These are phyloP conservation scores for Stenotaenia linearis DNA, from an alignment of 2,888 invertebrate species.

Conservation along the genomic window DNA sequence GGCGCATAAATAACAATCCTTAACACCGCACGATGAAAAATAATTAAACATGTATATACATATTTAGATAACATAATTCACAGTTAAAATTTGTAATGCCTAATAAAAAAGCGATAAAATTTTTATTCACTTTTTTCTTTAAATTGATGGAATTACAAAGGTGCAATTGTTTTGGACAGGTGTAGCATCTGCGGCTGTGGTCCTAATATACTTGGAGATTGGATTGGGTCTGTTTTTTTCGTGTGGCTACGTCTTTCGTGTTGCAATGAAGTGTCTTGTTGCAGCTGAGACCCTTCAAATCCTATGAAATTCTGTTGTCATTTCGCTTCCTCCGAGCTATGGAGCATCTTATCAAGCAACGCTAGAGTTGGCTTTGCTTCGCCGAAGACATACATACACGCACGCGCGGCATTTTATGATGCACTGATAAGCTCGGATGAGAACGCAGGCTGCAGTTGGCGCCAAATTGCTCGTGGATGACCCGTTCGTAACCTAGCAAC, in stretches of 20 bases:
- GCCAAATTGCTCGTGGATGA: constrained; percentile 28
- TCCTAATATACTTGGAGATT: constrained; percentile 9
- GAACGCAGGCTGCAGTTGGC: constrained; percentile 10
- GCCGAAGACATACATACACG: background rate
- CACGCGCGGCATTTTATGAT: constrained; percentile 2
- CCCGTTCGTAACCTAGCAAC: constrained; percentile 26
- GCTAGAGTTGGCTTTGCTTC: background rate
- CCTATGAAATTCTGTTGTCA: constrained; percentile 9
- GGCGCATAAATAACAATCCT: background rate
- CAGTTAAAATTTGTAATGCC: background rate
- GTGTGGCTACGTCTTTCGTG: background rate
- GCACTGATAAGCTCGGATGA: constrained; percentile 24
- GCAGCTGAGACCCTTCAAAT: constrained; percentile 9
- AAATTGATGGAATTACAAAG: background rate
- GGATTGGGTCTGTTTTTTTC: constrained; percentile 1
- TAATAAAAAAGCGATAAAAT: background rate
- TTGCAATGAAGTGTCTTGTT: constrained; percentile 9
- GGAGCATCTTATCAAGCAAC: background rate
- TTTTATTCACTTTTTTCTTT: background rate
- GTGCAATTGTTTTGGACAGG: constrained; percentile 1
- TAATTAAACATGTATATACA: too few relatives aligned
- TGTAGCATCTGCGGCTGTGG: constrained; percentile 4
- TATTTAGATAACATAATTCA: background rate
- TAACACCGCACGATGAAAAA: background rate
- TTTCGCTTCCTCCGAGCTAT: background rate